These are phyloP conservation scores for Miltochrista miniata DNA, from an alignment of 2,888 invertebrate genomes.

Conservation along the genomic window DNA sequence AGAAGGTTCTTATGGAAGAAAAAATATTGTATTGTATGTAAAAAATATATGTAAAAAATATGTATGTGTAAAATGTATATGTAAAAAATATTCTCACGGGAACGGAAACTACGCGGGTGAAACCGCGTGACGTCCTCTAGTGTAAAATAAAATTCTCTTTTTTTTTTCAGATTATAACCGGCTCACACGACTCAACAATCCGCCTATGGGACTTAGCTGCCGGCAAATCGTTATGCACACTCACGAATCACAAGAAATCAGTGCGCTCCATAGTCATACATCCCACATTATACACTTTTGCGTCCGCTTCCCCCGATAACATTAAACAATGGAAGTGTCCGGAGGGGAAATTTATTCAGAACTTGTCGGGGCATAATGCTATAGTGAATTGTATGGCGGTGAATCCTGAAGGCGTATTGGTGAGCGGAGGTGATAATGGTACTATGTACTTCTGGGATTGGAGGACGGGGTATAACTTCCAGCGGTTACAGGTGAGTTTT, in stretches of 20 bases:
- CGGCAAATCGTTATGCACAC: slow-evolving; percentile 95
- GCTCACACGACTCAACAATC: slow-evolving; percentile 98
- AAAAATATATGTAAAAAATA: no score
- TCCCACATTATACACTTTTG: slow-evolving; percentile 95
- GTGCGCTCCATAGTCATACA: slow-evolving; percentile 91
- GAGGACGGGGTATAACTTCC: slow-evolving; percentile 99
- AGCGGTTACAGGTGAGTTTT: slow-evolving; percentile 88
- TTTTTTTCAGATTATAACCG: slow-evolving; percentile 90
- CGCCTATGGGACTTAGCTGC: slow-evolving; percentile 99
- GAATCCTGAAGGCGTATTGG: slow-evolving; percentile 97
- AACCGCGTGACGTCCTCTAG: no score
- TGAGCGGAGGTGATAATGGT: slow-evolving; percentile 99
- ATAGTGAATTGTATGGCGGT: slow-evolving; percentile 98
- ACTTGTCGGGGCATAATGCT: slow-evolving; percentile 97
- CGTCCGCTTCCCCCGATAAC: slow-evolving; percentile 98
- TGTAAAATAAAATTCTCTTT: no score
- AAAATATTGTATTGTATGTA: no score
- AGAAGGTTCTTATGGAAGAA: no score
- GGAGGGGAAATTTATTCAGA: slow-evolving; percentile 99
- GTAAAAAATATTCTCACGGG: no score
- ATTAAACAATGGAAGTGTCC: slow-evolving; percentile 99
- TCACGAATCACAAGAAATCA: slow-evolving; percentile 99
- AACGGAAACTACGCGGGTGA: no score
- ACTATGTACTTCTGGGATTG: slow-evolving; percentile 99
- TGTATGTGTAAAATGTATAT: no score